A percentile compares a stretch with the other conserved stretches of the same genome.
Evolutionary conservation across 2,797 vertebrate genomes (phyloP).

Genomic region (Sarcoramphus papa): DNA sequence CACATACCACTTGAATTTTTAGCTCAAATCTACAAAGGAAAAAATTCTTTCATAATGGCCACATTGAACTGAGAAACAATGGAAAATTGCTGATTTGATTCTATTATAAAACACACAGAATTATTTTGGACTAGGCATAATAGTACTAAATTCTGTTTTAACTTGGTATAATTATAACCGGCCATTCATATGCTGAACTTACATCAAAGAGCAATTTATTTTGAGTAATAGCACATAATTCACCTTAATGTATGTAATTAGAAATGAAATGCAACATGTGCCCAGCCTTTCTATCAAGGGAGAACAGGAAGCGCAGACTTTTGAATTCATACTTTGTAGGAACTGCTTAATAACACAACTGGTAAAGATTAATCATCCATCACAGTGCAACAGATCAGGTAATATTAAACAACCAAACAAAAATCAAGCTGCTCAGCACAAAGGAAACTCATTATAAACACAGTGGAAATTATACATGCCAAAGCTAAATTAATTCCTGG

Average conservation of each 20-base stretch:
- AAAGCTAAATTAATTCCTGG: background rate
- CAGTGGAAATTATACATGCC: background rate
- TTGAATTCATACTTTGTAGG: background rate
- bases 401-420: slow-evolving; percentile 6
- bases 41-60: background rate
- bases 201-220: slow-evolving; percentile 38
- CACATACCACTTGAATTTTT: background rate
- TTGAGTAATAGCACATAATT: slow-evolving; percentile 19
- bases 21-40: background rate
- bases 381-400: background rate
- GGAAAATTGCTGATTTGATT: slow-evolving; percentile 1
- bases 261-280: slow-evolving; percentile 6
- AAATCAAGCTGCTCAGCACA: background rate
- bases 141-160: background rate
- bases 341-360: background rate
- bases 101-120: background rate
- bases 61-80: background rate
- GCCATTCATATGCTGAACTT: background rate
- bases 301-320: background rate
- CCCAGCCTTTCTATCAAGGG: background rate
- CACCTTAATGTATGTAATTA: background rate
- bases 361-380: background rate
- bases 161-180: background rate
- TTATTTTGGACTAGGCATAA: background rate
- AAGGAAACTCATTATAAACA: background rate